Evolutionary conservation across 1,140 invertebrate species (phyloP).

Genomic region (Sesamia nonagrioides): DNA sequence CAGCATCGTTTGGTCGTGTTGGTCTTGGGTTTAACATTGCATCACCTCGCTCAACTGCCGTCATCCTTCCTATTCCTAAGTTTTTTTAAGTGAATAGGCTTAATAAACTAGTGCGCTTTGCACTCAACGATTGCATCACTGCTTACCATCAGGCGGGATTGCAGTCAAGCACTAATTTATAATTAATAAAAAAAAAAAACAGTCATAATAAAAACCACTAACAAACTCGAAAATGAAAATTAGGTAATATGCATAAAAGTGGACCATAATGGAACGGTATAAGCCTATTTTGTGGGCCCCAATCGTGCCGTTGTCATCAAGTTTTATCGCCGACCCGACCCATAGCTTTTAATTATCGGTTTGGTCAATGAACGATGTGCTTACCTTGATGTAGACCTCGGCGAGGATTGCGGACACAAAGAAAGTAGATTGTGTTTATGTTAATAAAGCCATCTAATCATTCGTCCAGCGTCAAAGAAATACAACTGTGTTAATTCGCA

Average conservation of each 20-base stretch:
- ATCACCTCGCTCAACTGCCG: no score
- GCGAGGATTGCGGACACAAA: slow-evolving; percentile 10
- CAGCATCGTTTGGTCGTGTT: no score
- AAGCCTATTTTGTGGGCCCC: slow-evolving; percentile 50
- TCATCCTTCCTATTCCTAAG: no score
- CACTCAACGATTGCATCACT: no score
- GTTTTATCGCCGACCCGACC: slow-evolving; percentile 49
- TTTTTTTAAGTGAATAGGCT: no score
- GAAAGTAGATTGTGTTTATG: slow-evolving; percentile 34
- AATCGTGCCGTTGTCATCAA: slow-evolving; percentile 25
- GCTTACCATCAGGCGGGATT: no score
- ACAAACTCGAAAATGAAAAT: slow-evolving; percentile 6
- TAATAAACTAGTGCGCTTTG: no score
- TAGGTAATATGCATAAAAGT: slow-evolving; percentile 44
- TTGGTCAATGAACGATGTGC: slow-evolving; percentile 38
- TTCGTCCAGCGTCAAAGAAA: not conserved
- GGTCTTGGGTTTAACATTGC: no score
- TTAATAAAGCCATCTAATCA: slow-evolving; percentile 20
- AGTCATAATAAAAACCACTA: not conserved
- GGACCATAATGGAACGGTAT: slow-evolving; percentile 29
- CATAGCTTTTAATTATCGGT: slow-evolving; percentile 53
- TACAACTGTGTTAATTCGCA: no score
- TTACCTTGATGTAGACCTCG: slow-evolving; percentile 2
- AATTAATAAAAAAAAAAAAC: no score
- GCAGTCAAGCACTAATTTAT: no score